Conservation (phyloP, 2,113 vertebrate species). For the Bambusicola thoracicus region DNA sequence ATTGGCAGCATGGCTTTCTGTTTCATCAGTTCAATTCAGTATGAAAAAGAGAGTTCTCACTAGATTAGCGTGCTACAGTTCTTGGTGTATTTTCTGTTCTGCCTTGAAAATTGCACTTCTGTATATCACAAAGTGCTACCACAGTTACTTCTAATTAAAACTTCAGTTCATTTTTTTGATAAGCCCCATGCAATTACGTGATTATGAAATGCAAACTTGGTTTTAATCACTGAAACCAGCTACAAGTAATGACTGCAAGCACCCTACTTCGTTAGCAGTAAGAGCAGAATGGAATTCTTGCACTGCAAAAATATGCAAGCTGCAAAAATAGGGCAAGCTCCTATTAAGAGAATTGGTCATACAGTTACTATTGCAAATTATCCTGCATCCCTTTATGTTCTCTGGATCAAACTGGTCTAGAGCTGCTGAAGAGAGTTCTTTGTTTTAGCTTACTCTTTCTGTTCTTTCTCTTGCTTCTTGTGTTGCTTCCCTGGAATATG, state of each 20-base stretch:
- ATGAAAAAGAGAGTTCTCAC: neutral
- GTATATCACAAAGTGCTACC: neutral
- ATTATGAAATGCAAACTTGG: neutral
- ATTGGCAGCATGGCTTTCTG: neutral
- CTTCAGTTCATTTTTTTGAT: neutral
- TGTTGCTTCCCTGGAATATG: conserved; percentile 61
- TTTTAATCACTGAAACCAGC: neutral
- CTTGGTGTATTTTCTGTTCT: neutral
- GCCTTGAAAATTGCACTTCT: neutral
- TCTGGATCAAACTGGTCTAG: neutral
- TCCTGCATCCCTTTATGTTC: neutral
- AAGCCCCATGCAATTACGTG: neutral
- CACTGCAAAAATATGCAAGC: neutral
- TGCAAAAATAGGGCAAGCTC: neutral
- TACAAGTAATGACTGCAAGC: neutral
- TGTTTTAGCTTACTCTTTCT: neutral
- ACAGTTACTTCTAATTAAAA: neutral
- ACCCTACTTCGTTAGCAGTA: neutral
- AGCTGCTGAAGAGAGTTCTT: neutral
- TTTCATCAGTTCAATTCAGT: neutral
- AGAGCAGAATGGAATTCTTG: neutral
- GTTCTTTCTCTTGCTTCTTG: conserved; percentile 36
- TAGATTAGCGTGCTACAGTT: neutral
- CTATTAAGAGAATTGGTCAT: neutral
- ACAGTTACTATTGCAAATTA: neutral